Base-by-base conservation (phyloP, 2,888 invertebrate species). In the Cryptus viduatorius region DNA sequence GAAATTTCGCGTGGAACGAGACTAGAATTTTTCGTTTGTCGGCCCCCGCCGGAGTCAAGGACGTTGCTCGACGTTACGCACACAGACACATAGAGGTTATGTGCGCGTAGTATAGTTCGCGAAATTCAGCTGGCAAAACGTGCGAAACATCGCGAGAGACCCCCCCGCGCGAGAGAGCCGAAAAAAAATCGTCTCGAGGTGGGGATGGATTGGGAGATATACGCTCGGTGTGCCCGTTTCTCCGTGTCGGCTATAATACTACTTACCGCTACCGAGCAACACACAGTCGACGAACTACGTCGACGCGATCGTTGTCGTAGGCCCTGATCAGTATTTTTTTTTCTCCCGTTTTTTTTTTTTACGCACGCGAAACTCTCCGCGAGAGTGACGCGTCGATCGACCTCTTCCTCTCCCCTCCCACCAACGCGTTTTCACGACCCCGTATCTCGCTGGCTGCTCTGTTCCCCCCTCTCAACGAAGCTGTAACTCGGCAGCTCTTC, bases 1-100 rank as follows among this genome's bases (percentile, higher is more conserved):
- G 82, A 84, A 84, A 86, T 83, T 86, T 84, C 75, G 78, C 80
- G 78, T 71, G 75, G 80, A 37, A 81, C 86, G 82, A 56, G 86
- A 75, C 84, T 84, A 86, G 86, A 86, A 83, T 84, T 76, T 84
- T 68, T 72, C 44, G 68, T 73, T 59, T 80, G 37, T 37, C 72
- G 64, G 56, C 75, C 79, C 71, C 79, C 75, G 64, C 59, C 67
- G 72, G 64, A 85, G 86, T 86, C 86, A 86, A 85, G 86, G 86
- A 85, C 85, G 84, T 50, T 31, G 16, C 68, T 48, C 44, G 69
- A 71, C 75, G 79, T 71, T 78, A 69, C 14, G 53, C 31, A 42
- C 68, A 65, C 71, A 46, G 56, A 24, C 64, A 24, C 24, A 24
- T 24, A 4, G 37, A 37, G 37, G 5, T 37, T 37, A 8, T 37